Base-by-base conservation (phyloP, 2,113 vertebrate species). In the Tachysurus fulvidraco region DNA sequence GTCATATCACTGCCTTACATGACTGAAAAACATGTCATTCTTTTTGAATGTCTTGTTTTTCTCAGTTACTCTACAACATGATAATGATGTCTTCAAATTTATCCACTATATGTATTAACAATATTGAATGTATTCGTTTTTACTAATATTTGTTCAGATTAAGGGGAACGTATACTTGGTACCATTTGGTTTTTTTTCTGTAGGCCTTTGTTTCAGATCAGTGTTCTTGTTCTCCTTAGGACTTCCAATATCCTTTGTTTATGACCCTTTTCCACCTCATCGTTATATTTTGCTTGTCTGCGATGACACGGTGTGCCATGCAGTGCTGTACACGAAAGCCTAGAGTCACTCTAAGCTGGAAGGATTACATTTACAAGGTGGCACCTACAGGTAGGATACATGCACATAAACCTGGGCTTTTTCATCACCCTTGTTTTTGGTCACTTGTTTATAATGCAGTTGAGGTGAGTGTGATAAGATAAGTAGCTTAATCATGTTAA, bases 211-310 rank as follows among this genome's bases (percentile, higher is more conserved):
- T 50, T 50, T 74, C 25, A 28, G 7, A 12, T 78, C 7, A 76
- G 2, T 81, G 30, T 50, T 65, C 59, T 73, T 23, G 8, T 57
- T 46, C 14, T 44, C 41, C 11, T 11, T 92, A 98, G 97, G 96
- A 91, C 80, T 98, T 98, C 94, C 97, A 95, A 88, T 97, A 96
- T 80, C 97, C 97, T n/a, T 95, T 98, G 85, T 96, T 98, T 91
- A 98, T 97, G 96, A 98, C 97, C 0, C 93, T 99, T 89, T 95
- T 96, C 57, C 97, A 98, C 91, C 93, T 98, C 67, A 90, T 94
- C 19, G 93, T 98, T 87, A 97, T 94, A 93, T 98, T 98, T 93
- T 92, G 94, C 28, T 93, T 98, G 23, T 96, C 97, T 0, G 91
- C 96, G 23, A 78, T 97, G 87, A 95, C 93, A 25, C 93, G 96